Conservation (phyloP, 1,140 invertebrate genomes). For the Pachyrhynchus sulphureomaculatus region DNA sequence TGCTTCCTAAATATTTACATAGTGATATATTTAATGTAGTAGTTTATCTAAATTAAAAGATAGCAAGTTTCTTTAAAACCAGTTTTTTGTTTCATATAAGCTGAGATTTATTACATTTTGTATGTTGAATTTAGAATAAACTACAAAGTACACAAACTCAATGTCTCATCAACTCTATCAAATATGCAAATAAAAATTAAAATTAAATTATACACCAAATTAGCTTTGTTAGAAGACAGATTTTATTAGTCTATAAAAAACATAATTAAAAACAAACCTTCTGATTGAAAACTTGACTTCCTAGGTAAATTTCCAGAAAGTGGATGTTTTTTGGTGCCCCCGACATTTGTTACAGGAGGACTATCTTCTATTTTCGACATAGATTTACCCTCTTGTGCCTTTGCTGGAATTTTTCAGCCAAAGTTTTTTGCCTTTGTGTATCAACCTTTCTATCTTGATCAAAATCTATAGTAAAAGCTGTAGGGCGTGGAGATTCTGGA, state of each 20-base stretch:
- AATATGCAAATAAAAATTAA: no score
- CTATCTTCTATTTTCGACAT: constrained; percentile 61
- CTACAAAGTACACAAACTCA: no score
- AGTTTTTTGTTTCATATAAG: no score
- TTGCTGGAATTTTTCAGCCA: constrained; percentile 70
- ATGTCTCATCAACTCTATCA: no score
- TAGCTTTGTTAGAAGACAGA: no score
- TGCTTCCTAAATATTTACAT: no score
- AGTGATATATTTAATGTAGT: no score
- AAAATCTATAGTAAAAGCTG: constrained; percentile 71
- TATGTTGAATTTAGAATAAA: no score
- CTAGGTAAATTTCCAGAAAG: constrained; percentile 54
- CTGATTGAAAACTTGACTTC: constrained; percentile 66
- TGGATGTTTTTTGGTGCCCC: constrained; percentile 38
- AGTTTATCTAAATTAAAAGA: no score
- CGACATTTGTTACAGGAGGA: neutral
- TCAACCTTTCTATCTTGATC: constrained; percentile 63
- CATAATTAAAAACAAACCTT: constrained; percentile 47
- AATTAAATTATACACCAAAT: no score
- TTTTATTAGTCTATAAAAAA: neutral
- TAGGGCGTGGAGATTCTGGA: constrained; percentile 47
- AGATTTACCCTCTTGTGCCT: constrained; percentile 69
- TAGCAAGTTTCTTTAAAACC: no score
- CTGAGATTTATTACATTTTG: no score
- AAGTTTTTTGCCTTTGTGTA: constrained; percentile 60